Percentiles rank a stretch among this genome's conserved stretches.
Conservation (phyloP, 2,113 vertebrate genomes). For the Atractosteus spatula region DNA sequence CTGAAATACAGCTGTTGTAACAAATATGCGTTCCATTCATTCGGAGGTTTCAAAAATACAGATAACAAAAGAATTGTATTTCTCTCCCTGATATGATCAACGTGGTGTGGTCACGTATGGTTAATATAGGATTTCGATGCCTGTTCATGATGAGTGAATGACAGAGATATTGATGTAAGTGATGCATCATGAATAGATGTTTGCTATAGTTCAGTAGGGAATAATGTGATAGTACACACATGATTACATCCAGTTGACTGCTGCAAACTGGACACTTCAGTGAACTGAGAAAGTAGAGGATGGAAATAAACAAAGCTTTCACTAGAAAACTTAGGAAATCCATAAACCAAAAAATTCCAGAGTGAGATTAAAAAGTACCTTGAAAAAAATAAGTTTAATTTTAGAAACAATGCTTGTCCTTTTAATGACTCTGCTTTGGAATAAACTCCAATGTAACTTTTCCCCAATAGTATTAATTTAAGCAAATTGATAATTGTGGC, state of each 20-base stretch:
- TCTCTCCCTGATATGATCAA: too few species aligned
- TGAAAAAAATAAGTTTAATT: too few species aligned
- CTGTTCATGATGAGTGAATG: constrained; percentile 17
- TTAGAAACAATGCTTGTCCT: too few species aligned
- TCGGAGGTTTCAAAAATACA: too few species aligned
- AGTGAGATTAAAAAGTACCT: constrained; percentile 52
- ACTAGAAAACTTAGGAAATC: constrained; percentile 54
- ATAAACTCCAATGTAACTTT: constrained; percentile 58
- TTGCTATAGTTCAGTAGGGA: constrained; percentile 40
- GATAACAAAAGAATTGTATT: too few species aligned
- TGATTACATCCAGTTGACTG: constrained; percentile 56
- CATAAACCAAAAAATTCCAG: constrained; percentile 60
- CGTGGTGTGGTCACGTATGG: too few species aligned
- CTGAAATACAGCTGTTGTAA: too few species aligned
- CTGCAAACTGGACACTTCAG: constrained; percentile 50
- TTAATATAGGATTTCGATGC: too few species aligned
- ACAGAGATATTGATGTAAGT: constrained; percentile 21
- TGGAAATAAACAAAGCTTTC: constrained; percentile 59
- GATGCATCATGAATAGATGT: constrained; percentile 24
- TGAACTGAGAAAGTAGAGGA: constrained; percentile 53
- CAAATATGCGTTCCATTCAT: too few species aligned
- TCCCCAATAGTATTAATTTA: constrained; percentile 44
- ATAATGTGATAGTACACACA: constrained; percentile 43
- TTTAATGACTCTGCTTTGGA: constrained; percentile 43
- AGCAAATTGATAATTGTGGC: too few species aligned